phyloP scores from a whole-genome alignment of 2,888 invertebrate species.

The Diachrysia chrysitis region DNA sequence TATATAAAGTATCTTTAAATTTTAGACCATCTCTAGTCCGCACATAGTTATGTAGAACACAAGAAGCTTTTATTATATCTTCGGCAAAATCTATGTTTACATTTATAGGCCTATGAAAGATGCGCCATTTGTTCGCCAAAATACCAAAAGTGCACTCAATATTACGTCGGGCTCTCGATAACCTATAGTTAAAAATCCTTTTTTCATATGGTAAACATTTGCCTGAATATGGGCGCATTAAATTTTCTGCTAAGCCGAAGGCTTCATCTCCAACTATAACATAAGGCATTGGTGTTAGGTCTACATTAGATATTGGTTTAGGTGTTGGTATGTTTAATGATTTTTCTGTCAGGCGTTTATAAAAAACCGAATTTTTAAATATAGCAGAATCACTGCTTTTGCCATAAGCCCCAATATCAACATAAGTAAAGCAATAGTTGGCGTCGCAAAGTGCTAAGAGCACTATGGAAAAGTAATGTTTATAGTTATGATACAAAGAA shows the following conservation, averaged over 20 bases:
- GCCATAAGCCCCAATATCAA: conserved; percentile 58
- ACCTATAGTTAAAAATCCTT: conserved; percentile 63
- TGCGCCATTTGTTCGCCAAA: conserved; percentile 57
- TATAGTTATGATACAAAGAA: conserved; percentile 54
- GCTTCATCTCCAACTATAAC: conserved; percentile 63
- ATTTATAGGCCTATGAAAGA: conserved; percentile 48
- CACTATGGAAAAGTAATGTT: conserved; percentile 60
- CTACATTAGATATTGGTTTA: conserved; percentile 49
- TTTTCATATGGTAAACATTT: conserved; percentile 51
- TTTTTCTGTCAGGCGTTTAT: conserved; percentile 46
- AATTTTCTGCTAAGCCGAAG: conserved; percentile 57
- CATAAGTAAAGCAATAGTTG: conserved; percentile 56
- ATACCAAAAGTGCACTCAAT: conserved; percentile 56
- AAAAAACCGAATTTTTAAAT: conserved; percentile 53
- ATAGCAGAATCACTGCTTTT: conserved; percentile 55
- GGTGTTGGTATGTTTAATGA: conserved; percentile 51
- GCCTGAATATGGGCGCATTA: conserved; percentile 60
- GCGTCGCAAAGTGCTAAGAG: conserved; percentile 61
- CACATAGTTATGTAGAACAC: conserved; percentile 54
- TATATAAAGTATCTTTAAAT: conserved; percentile 49
- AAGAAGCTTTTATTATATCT: conserved; percentile 57
- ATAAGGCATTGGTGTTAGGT: conserved; percentile 43
- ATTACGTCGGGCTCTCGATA: conserved; percentile 57
- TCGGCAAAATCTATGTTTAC: conserved; percentile 33
- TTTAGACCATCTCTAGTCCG: conserved; percentile 56